These are phyloP conservation scores for Pogonognathellus flavescens DNA, from an alignment of 1,140 invertebrate genomes.

Conservation along the genomic window DNA sequence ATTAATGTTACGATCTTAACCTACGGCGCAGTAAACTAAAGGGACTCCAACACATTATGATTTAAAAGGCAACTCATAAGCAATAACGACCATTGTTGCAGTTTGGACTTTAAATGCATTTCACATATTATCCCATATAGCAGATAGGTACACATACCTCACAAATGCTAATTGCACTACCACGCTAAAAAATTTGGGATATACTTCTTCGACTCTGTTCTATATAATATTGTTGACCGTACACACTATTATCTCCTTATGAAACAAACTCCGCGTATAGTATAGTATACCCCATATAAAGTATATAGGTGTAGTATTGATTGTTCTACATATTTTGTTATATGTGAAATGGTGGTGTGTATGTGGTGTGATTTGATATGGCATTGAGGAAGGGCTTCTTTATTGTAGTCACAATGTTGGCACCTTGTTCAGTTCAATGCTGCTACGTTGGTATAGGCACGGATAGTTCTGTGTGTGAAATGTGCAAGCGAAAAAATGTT, in stretches of 20 bases:
- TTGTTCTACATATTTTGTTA: background rate
- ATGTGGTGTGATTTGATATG: slow-evolving; percentile 17
- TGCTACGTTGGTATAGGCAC: background rate
- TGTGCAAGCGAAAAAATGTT: background rate
- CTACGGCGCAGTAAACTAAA: slow-evolving; percentile 34
- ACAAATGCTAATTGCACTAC: too few species aligned
- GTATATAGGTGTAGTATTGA: too few species aligned
- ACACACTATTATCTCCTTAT: too few species aligned
- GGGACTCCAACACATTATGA: background rate
- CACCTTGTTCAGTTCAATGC: background rate
- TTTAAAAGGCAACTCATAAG: background rate
- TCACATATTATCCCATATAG: background rate
- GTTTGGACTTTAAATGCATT: slow-evolving; percentile 4
- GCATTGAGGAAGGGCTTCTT: slow-evolving; percentile 28
- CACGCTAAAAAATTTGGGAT: too few species aligned
- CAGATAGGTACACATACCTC: background rate
- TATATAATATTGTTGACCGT: too few species aligned
- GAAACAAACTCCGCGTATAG: too few species aligned
- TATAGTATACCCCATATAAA: too few species aligned
- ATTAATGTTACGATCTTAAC: slow-evolving; percentile 26
- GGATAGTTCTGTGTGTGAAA: background rate
- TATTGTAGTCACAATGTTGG: background rate
- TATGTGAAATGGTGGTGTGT: background rate
- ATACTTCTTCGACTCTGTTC: too few species aligned
- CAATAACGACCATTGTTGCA: background rate